Evolutionary conservation across 2,797 vertebrate species (phyloP).

Genomic region (Furcifer pardalis): DNA sequence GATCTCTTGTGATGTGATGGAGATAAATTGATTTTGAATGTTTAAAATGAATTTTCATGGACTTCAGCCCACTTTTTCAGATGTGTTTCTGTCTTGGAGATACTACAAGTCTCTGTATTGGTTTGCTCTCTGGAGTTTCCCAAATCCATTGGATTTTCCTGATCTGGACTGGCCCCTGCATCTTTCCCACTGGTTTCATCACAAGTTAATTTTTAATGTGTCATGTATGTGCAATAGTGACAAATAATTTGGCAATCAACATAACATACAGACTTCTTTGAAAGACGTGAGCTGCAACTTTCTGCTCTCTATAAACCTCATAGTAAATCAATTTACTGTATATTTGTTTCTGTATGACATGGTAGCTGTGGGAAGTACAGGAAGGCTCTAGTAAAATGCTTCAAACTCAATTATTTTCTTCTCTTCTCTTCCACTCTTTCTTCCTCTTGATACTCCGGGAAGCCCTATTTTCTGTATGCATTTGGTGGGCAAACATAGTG

Average conservation of each 20-base stretch:
- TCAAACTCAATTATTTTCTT: too few relatives aligned
- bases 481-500: too few relatives aligned
- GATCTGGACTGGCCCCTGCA: neutral
- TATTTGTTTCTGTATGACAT: neutral
- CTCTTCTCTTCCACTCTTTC: too few relatives aligned
- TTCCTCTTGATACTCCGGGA: too few relatives aligned
- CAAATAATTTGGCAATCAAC: neutral
- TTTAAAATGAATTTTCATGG: too few relatives aligned
- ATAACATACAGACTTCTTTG: neutral
- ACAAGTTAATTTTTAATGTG: neutral
- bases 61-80: too few relatives aligned
- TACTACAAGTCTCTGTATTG: too few relatives aligned
- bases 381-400: neutral
- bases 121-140: neutral
- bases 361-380: neutral
- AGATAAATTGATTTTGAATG: too few relatives aligned
- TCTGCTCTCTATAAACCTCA: neutral
- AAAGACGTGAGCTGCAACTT: neutral
- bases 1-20: neutral
- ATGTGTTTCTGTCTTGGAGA: too few relatives aligned
- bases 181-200: neutral
- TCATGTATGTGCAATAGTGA: neutral
- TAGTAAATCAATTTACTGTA: neutral
- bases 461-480: neutral
- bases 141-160: neutral